phyloP scores from a whole-genome alignment of 2,888 invertebrate species.

The Miltochrista miniata region DNA sequence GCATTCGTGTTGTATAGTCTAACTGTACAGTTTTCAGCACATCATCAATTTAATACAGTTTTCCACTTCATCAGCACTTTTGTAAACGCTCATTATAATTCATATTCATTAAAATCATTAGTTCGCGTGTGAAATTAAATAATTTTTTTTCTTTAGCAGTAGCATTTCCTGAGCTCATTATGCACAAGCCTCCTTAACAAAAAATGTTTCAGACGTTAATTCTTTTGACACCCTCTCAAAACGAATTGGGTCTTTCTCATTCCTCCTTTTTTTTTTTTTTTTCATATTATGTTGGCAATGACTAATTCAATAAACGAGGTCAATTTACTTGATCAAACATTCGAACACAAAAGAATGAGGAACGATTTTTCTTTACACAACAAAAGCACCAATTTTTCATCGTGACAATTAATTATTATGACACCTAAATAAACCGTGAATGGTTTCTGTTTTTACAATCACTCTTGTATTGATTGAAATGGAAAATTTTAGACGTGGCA shows the following conservation, averaged over 20 bases:
- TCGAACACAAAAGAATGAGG: neutral
- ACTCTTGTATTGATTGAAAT: constrained; percentile 30
- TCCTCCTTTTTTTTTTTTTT: neutral
- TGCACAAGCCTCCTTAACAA: too few relatives aligned
- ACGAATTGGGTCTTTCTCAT: neutral
- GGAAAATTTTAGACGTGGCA: constrained; percentile 24
- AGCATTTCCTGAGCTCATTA: too few relatives aligned
- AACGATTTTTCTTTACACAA: neutral
- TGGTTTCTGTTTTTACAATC: constrained; percentile 33
- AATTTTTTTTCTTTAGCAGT: too few relatives aligned
- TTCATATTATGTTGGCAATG: neutral
- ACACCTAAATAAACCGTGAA: constrained; percentile 21
- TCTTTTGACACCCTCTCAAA: too few relatives aligned
- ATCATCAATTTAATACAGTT: too few relatives aligned
- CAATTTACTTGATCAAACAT: neutral
- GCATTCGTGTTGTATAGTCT: too few relatives aligned
- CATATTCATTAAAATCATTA: too few relatives aligned
- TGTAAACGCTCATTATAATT: too few relatives aligned
- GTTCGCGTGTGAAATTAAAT: too few relatives aligned
- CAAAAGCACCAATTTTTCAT: constrained; percentile 20
- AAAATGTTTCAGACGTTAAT: too few relatives aligned
- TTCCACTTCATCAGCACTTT: too few relatives aligned
- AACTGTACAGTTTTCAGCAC: too few relatives aligned
- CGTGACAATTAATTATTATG: constrained; percentile 29
- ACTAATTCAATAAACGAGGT: neutral